Percentiles rank a stretch among this genome's conserved stretches.
phyloP scores from a whole-genome alignment of 2,797 vertebrate species.

The Tarsius wallacei region DNA sequence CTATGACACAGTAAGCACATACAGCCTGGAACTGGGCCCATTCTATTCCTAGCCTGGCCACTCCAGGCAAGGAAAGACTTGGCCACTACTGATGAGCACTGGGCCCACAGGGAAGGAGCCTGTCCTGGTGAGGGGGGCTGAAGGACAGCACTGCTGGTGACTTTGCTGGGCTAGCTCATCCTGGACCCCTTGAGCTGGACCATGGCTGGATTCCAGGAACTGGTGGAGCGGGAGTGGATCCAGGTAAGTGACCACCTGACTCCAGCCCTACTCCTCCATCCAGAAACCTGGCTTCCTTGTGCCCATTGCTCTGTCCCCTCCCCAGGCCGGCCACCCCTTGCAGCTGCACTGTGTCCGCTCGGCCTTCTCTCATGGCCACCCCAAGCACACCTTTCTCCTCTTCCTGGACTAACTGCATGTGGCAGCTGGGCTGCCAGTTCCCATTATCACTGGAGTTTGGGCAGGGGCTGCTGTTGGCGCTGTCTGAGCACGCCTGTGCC shows the following conservation, averaged over 20 bases:
- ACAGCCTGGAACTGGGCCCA: not conserved
- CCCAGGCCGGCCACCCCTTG: conserved; percentile 95
- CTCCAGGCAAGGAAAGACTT: not conserved
- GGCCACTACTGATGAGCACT: conserved; percentile 17
- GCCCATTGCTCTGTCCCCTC: conserved; percentile 27
- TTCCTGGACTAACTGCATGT: conserved; percentile 96
- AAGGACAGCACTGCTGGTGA: conserved; percentile 95
- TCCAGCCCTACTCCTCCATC: not conserved
- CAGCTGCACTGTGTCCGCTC: conserved; percentile 93
- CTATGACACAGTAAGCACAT: not conserved
- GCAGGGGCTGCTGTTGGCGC: conserved; percentile 93
- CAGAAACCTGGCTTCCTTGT: not conserved
- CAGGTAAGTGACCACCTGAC: conserved; percentile 89
- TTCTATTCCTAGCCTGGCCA: not conserved
- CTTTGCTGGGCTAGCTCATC: conserved; percentile 95
- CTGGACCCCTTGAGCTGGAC: conserved; percentile 94
- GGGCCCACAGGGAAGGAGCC: conserved; percentile 91
- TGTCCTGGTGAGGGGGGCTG: conserved; percentile 94
- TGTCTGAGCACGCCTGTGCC: conserved; percentile 93
- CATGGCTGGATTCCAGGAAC: conserved; percentile 93
- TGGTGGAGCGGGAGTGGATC: conserved; percentile 95
- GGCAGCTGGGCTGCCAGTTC: conserved; percentile 95
- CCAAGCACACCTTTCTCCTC: conserved; percentile 94
- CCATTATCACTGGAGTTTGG: conserved; percentile 94
- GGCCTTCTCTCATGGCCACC: conserved; percentile 92